phyloP scores from a whole-genome alignment of 1,140 invertebrate genomes.

The Magallana gigas region DNA sequence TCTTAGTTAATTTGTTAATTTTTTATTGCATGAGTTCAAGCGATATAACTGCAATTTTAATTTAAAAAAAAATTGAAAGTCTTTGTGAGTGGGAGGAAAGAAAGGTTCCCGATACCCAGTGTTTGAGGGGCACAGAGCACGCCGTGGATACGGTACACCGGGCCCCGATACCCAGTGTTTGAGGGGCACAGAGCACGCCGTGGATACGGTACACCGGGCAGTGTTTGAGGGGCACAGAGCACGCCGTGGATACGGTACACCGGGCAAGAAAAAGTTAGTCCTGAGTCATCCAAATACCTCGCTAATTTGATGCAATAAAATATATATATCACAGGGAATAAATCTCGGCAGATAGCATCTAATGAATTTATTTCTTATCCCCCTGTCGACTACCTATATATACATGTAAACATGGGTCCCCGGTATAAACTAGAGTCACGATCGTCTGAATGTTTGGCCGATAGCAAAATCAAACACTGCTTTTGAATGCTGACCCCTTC shows the following conservation, averaged over 20 bases:
- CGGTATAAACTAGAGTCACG: not conserved
- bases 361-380: constrained; percentile 22
- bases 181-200: too few relatives aligned
- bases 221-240: too few relatives aligned
- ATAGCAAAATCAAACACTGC: not conserved
- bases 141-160: not conserved
- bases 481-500: not conserved
- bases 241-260: not conserved
- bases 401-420: not conserved
- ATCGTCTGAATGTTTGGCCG: not conserved
- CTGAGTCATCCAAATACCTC: constrained; percentile 12
- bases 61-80: too few relatives aligned
- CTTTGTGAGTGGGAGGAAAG: too few relatives aligned
- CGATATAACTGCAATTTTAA: too few relatives aligned
- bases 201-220: not conserved
- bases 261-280: not conserved
- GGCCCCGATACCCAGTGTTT: too few relatives aligned
- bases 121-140: too few relatives aligned
- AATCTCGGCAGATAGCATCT: constrained; percentile 4
- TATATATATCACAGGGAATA: constrained; percentile 30
- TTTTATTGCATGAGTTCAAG: too few relatives aligned
- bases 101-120: too few relatives aligned
- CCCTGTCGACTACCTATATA: not conserved
- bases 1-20: too few relatives aligned
- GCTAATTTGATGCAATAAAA: constrained; percentile 37